Percentiles rank a stretch among this genome's conserved stretches.
Evolutionary conservation across 2,888 invertebrate species (phyloP).

Genomic region (Hecatera dysodea): DNA sequence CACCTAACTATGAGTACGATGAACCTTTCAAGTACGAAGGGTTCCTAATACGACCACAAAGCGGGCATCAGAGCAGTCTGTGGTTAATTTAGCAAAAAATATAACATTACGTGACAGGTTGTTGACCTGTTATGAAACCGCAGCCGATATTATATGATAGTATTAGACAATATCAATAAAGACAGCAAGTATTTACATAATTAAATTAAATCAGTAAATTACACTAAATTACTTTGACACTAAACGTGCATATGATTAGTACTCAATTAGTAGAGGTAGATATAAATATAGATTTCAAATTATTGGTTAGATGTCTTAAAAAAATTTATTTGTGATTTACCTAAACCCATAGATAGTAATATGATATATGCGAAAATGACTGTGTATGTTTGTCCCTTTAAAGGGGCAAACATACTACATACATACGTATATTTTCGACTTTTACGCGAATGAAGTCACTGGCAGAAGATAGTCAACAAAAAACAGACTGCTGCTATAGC

Average conservation of each 20-base stretch:
- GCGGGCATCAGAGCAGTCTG: conserved; percentile 33
- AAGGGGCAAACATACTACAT: too few relatives aligned
- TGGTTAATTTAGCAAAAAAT: conserved; percentile 57
- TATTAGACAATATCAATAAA: conserved; percentile 14
- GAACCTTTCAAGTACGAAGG: conserved; percentile 41
- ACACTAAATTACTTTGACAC: background rate
- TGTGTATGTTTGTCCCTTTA: too few relatives aligned
- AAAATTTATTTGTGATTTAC: too few relatives aligned
- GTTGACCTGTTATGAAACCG: conserved; percentile 52
- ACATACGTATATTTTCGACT: too few relatives aligned
- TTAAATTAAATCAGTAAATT: background rate
- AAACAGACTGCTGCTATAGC: too few relatives aligned
- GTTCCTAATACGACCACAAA: conserved; percentile 52
- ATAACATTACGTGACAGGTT: conserved; percentile 57
- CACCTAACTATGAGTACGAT: background rate
- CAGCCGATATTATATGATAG: conserved; percentile 32
- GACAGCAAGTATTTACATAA: background rate
- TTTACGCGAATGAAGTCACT: too few relatives aligned
- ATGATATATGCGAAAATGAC: too few relatives aligned
- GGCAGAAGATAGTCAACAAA: too few relatives aligned
- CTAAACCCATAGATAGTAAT: too few relatives aligned
- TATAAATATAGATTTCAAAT: too few relatives aligned
- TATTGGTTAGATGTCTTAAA: too few relatives aligned
- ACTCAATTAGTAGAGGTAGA: too few relatives aligned
- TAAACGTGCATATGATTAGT: background rate